Base-by-base conservation (phyloP, 2,113 vertebrate species). In the Benitochromis conjunctus region DNA sequence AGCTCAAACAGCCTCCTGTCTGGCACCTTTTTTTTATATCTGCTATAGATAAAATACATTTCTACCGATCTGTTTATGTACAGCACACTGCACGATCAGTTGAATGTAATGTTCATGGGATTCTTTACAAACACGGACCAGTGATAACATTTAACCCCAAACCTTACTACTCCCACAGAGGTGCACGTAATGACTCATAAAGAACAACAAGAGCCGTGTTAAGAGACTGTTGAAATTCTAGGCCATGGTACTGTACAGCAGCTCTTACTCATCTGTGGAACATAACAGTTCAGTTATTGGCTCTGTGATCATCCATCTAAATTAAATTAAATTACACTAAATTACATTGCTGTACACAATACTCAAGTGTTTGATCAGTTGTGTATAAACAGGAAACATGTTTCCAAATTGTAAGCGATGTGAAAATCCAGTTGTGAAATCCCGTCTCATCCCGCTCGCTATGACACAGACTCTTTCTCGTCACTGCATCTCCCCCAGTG, bases 111-210 rank as follows among this genome's bases (percentile, higher is more conserved):
- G 24, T 43, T 60, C n/a, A 54, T 19, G 5, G 4, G 36, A 2
- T 24, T 84, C 43, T 54, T 26, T 34, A 46, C 21, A 41, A 62
- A 80, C 54, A 60, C 4, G 5, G 85, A 88, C 11, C 7, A 5
- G 34, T 64, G 84, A 80, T 62, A 83, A 77, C 46, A 55, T 69
- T 51, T 90, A 51, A 92, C 77, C 79, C 54, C 54, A 84, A 90
- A 86, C 76, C 54, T 85, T 69, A 82, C 6, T 19, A 87, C 88
- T 10, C 92, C 91, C 85, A 71, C 93, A 86, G 48, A 90, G 80
- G 80, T 89, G 86, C 48, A 64, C 21, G 69, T 0, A 53, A 41
- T 93, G 90, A 93, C 83, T 93, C 91, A 95, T 84, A 87, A 64
- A 91, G 82, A 60, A 3, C 12, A 56, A 18, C 64, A 21, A 19